These are phyloP conservation scores for Halcyon leucocephala DNA, from an alignment of 2,797 vertebrate species.

Conservation along the genomic window DNA sequence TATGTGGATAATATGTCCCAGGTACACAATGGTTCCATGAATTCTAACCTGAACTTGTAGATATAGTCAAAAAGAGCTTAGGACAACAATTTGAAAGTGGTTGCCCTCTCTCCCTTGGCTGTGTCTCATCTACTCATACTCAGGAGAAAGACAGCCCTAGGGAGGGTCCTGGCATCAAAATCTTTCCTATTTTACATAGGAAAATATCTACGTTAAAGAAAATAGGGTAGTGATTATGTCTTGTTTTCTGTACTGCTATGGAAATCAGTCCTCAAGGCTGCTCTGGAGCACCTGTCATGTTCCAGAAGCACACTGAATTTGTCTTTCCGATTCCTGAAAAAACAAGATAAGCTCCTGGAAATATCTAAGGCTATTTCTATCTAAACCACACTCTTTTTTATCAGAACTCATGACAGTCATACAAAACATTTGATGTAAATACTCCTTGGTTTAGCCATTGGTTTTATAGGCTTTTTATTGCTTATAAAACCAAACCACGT, in stretches of 20 bases:
- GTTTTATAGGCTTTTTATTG: conserved; percentile 31
- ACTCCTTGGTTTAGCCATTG: not conserved
- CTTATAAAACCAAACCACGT: not conserved
- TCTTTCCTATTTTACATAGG: not conserved
- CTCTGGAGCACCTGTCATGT: not conserved
- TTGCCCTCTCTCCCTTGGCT: not conserved
- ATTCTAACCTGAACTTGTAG: not conserved
- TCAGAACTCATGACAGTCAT: not conserved
- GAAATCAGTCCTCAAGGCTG: not conserved
- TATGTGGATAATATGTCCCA: not conserved
- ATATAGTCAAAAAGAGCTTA: not conserved
- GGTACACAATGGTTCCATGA: not conserved
- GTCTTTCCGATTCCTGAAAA: not conserved
- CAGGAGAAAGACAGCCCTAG: not conserved
- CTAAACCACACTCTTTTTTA: not conserved
- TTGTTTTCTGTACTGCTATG: not conserved
- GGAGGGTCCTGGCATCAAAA: not conserved
- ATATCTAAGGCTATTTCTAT: not conserved
- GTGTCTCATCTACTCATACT: not conserved
- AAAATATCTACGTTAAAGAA: not conserved
- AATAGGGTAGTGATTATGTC: not conserved
- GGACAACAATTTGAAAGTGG: not conserved
- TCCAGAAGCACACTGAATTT: not conserved
- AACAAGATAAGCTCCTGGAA: not conserved
- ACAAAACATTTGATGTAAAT: not conserved